These are phyloP conservation scores for Kryphioiulus occultus DNA, from an alignment of 2,888 invertebrate genomes.

Conservation along the genomic window DNA sequence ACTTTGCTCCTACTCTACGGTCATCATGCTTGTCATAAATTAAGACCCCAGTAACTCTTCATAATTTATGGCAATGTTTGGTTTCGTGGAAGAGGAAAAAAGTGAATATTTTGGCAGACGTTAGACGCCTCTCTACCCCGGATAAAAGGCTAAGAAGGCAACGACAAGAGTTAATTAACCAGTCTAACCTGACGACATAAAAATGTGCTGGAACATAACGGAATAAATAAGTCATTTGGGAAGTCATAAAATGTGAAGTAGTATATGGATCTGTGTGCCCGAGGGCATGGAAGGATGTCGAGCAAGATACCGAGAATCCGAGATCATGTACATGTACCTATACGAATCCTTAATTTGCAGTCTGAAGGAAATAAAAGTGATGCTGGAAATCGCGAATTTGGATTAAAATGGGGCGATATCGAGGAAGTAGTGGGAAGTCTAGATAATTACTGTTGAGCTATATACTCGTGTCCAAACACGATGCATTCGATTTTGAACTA, in stretches of 20 bases:
- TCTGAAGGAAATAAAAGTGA: too few species aligned
- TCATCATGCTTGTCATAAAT: slow-evolving; percentile 26
- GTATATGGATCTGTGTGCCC: neutral
- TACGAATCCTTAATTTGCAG: too few species aligned
- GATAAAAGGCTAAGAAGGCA: neutral
- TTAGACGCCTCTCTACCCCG: neutral
- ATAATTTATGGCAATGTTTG: slow-evolving; percentile 1
- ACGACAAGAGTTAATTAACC: neutral
- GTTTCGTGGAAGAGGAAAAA: neutral
- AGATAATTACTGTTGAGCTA: too few species aligned
- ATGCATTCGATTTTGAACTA: too few species aligned
- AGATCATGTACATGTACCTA: too few species aligned
- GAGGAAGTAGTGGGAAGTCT: too few species aligned
- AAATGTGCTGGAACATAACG: neutral
- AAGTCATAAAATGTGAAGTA: neutral
- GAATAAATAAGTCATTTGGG: neutral
- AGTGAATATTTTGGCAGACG: neutral
- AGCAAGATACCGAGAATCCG: too few species aligned
- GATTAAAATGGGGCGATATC: too few species aligned
- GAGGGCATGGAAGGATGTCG: neutral
- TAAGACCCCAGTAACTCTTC: neutral
- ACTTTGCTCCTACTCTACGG: neutral
- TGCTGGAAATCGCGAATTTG: too few species aligned
- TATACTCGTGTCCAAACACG: too few species aligned
- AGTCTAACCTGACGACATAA: neutral